Base-by-base conservation (phyloP, 1,140 invertebrate genomes). In the Bombyx mandarina region DNA sequence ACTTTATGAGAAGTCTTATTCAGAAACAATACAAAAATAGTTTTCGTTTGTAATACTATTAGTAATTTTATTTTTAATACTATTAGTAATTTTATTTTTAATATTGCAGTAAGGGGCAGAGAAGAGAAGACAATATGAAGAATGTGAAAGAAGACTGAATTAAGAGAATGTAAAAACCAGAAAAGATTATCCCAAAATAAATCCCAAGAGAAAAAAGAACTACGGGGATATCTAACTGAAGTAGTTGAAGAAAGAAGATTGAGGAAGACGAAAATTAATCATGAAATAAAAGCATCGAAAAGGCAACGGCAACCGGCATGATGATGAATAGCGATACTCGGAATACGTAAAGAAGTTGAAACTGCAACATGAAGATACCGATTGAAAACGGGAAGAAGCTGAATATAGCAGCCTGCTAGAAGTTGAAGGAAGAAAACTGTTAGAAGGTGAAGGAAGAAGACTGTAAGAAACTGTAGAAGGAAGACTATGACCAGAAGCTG, bases 381-480 rank as follows among this genome's bases (percentile, higher is more conserved):
- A 10, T 7, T 7, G 52, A 8, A 10, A 43, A 7, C 42, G 42
- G 5, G 7, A 42, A 53, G 18, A 42, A 53, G 50, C 6, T 8
- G 51, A 52, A 52, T 22, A 35, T 6, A 52, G 42, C 35, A 52
- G 51, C 35, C 26, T 42, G 43, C 9, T 12, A 8, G 53, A 18
- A 1, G 43, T 2, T 22, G 2, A 26, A 43, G 22, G 46, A 47
- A 9, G 35, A 26, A 8, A 5, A 43, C 8, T 44, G n/a, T 5
- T 42, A 43, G 26, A 26, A 7, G 54, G 8, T 9, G 45, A 46
- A 56, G 54, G 46, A 46, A 46, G 45, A 55, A 46, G 54, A 47
- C 52, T 54, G 3, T 1, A 43, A 10, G 35, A 5, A 5, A 0
- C 26, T 35, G 26, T 18, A 18, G 12, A 18, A 18, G 12, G 12